Base-by-base conservation (phyloP, 2,113 vertebrate species). In the Siphamia tubifer region DNA sequence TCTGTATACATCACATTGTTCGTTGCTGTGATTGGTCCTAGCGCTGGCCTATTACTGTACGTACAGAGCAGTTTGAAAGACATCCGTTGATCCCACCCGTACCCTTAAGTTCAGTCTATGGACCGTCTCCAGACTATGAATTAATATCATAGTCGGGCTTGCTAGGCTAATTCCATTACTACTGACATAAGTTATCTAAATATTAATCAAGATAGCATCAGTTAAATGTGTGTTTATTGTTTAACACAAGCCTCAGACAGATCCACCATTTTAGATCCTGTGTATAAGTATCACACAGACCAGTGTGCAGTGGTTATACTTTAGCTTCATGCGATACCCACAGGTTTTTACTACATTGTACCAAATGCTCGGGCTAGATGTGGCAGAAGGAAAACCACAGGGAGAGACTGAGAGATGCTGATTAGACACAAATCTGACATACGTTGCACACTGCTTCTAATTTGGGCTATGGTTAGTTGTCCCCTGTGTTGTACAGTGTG, bases 311-410 rank as follows among this genome's bases (percentile, higher is more conserved):
- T 47, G 4, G 10, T 6, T 28, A 12, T 19, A n/a, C n/a, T n/a
- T n/a, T n/a, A 17, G 45, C 80, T 44, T 43, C 15, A 42, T 34
- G 13, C 61, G 16, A 40, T 57, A 45, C 31, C 20, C 44, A 45
- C 20, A 20, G 58, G 17, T 48, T 55, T 81, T 68, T 53, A 44
- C 52, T 65, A 25, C 39, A 53, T 4, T 49, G 10, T 31, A 73
- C 34, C 31, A 60, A 60, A 51, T 52, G 23, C 31, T 31, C 32
- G 31, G 68, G 44, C 74, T 72, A 31, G 64, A 79, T 53, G 57
- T 81, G 64, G 83, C 87, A 89, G 86, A 86, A 88, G 87, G 87
- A 42, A 56, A 78, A 56, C 77, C 82, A 69, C 70, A 32, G 80
- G 86, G 79, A 79, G 83, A 62, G 39, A 62, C 45, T 58, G 67